Conservation (phyloP, 2,888 invertebrate species). For the Ophion ventricosus region DNA sequence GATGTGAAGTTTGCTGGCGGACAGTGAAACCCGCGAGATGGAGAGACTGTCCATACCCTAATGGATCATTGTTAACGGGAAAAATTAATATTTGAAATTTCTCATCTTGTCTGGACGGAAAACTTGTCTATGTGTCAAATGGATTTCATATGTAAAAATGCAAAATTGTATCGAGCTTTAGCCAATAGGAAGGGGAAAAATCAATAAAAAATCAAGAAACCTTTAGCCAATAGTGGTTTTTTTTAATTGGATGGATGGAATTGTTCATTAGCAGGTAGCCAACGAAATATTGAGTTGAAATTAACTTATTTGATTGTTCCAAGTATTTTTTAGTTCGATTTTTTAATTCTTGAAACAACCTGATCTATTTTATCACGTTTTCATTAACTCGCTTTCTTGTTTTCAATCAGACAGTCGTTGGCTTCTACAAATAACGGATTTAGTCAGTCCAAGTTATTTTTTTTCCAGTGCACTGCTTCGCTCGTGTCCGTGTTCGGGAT, state of each 20-base stretch:
- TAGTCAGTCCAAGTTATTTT: too few species aligned
- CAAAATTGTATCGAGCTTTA: not conserved
- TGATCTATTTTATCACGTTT: too few species aligned
- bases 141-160: not conserved
- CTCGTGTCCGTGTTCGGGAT: too few species aligned
- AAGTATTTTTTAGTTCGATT: not conserved
- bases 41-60: not conserved
- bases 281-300: not conserved
- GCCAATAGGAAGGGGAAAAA: not conserved
- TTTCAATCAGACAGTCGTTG: not conserved
- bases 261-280: not conserved
- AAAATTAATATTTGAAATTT: not conserved
- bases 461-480: too few species aligned
- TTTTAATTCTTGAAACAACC: not conserved
- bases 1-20: slow-evolving; percentile 18
- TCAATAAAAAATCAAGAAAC: not conserved
- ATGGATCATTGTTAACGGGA: not conserved
- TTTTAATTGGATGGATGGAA: not conserved
- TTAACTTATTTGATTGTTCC: too few species aligned
- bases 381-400: too few species aligned
- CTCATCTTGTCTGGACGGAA: not conserved
- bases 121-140: not conserved
- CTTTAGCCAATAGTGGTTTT: not conserved
- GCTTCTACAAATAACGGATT: too few species aligned
- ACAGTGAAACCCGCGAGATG: not conserved